phyloP scores from a whole-genome alignment of 2,888 invertebrate species.

The Arge pagana region DNA sequence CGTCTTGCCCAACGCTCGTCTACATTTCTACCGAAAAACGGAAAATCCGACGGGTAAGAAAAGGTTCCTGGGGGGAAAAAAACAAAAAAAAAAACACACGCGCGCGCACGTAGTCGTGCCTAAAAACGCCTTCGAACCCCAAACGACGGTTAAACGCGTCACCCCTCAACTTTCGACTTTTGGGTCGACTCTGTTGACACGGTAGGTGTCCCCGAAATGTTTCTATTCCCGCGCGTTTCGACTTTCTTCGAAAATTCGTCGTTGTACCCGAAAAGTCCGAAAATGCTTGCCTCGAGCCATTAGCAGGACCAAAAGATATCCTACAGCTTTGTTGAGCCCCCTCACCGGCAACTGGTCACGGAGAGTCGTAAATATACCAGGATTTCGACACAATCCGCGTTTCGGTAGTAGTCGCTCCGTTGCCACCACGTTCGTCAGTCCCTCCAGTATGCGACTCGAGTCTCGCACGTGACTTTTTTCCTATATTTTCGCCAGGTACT shows the following conservation, averaged over 20 bases:
- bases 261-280: neutral
- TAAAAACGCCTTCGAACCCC: neutral
- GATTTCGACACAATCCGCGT: neutral
- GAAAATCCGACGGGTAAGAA: too few species aligned
- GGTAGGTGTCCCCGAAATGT: conserved; percentile 3
- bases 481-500: neutral
- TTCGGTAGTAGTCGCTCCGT: too few species aligned
- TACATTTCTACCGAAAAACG: too few species aligned
- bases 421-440: too few species aligned
- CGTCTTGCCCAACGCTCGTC: too few species aligned
- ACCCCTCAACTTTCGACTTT: neutral
- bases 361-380: conserved; percentile 7
- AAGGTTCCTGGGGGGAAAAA: too few species aligned
- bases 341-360: conserved; percentile 2
- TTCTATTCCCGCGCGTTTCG: neutral
- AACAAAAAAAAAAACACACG: too few species aligned
- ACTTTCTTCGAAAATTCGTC: neutral
- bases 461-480: conserved; percentile 4
- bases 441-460: too few species aligned
- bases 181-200: conserved; percentile 12
- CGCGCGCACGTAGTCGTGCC: too few species aligned
- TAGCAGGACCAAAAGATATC: neutral
- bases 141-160: neutral
- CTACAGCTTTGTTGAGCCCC: conserved; percentile 9
- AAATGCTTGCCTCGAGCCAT: conserved; percentile 10